phyloP scores from a whole-genome alignment of 2,888 invertebrate genomes.

The Cremastinae sp. region DNA sequence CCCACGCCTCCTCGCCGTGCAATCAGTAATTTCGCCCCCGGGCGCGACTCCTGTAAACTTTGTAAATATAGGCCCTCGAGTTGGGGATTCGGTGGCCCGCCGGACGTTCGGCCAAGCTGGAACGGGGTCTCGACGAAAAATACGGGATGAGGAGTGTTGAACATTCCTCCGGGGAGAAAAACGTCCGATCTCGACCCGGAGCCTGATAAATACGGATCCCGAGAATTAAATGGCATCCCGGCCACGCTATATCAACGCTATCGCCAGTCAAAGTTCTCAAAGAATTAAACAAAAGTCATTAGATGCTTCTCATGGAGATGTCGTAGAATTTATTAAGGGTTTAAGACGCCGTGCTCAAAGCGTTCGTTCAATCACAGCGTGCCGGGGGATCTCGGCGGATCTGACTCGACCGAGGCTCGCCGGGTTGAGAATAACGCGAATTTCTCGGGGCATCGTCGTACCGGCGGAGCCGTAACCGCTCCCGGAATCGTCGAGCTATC shows the following conservation, averaged over 20 bases:
- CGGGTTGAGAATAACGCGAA: conserved; percentile 10
- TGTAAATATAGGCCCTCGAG: conserved; percentile 30
- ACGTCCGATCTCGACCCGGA: conserved; percentile 10
- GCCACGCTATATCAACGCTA: background rate
- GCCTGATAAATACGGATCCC: conserved; percentile 1
- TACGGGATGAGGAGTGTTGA: conserved; percentile 24
- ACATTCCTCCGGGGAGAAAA: conserved; percentile 10
- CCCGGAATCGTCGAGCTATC: conserved; percentile 17
- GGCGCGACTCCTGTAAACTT: conserved; percentile 12
- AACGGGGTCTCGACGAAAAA: background rate
- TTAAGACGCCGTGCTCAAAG: conserved; percentile 21
- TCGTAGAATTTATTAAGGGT: conserved; percentile 5
- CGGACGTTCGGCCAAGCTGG: conserved; percentile 33
- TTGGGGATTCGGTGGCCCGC: background rate
- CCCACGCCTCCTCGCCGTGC: conserved; percentile 75
- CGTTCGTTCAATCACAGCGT: conserved; percentile 29
- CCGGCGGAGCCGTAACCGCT: conserved; percentile 9
- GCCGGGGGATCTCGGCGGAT: conserved; percentile 15
- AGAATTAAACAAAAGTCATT: conserved; percentile 18
- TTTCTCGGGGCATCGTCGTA: conserved; percentile 16
- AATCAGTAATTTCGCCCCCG: conserved; percentile 68
- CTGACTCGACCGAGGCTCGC: background rate
- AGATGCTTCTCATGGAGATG: conserved; percentile 21
- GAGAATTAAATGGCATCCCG: background rate
- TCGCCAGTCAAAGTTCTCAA: conserved; percentile 12